Evolutionary conservation across 2,888 invertebrate species (phyloP).

Genomic region (Eumacrocentrus americanus): DNA sequence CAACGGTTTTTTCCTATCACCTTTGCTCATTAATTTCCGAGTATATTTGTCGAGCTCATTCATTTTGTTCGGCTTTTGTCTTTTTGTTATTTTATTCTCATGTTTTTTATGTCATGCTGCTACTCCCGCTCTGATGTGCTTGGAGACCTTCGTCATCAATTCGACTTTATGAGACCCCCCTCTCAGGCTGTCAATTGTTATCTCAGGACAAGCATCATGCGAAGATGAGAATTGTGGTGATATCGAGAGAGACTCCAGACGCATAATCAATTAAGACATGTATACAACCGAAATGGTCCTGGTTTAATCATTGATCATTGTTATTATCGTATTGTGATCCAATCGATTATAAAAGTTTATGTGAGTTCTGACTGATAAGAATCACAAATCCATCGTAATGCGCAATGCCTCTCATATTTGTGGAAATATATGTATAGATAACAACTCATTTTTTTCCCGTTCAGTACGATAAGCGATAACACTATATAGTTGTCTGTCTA

Average conservation of each 20-base stretch:
- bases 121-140: neutral
- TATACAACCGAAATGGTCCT: slow-evolving; percentile 6
- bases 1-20: too few species aligned
- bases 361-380: neutral
- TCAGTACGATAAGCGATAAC: neutral
- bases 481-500: neutral
- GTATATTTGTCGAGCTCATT: neutral
- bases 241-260: neutral
- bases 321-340: slow-evolving; percentile 3
- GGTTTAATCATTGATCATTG: slow-evolving; percentile 20
- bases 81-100: neutral
- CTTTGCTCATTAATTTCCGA: too few species aligned
- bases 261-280: slow-evolving; percentile 1
- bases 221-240: neutral
- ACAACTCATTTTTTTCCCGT: neutral
- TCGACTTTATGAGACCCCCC: neutral
- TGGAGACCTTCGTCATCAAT: slow-evolving; percentile 12
- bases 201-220: too few species aligned
- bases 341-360: too few species aligned
- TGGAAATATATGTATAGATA: slow-evolving; percentile 2
- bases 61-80: neutral
- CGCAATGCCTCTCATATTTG: slow-evolving; percentile 1
- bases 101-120: neutral
- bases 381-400: neutral
- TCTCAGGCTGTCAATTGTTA: too few species aligned